Evolutionary conservation across 2,797 vertebrate species (phyloP).

Genomic region (Mormyrops boulengeri): DNA sequence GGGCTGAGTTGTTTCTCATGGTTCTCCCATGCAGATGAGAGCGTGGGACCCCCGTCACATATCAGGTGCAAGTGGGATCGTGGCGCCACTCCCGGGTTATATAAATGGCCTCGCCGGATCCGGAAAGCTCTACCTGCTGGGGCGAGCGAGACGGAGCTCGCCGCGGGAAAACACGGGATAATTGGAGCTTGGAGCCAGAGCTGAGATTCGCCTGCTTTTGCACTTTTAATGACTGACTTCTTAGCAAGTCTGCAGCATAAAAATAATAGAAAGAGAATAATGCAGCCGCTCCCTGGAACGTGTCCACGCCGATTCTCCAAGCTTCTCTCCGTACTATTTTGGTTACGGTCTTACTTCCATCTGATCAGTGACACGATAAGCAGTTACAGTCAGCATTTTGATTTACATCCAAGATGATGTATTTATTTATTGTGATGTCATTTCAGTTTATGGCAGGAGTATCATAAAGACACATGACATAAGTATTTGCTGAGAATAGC

Average conservation of each 20-base stretch:
- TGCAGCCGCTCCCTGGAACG: not conserved
- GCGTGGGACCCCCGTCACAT: not conserved
- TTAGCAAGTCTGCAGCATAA: not conserved
- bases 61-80: not conserved
- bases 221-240: constrained; percentile 2
- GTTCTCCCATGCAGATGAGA: not conserved
- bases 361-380: not conserved
- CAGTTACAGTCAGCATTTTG: not conserved
- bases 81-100: not conserved
- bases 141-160: not conserved
- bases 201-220: not conserved
- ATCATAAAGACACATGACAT: not conserved
- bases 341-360: not conserved
- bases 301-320: not conserved
- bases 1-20: not conserved
- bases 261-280: not conserved
- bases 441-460: not conserved
- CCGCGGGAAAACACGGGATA: not conserved
- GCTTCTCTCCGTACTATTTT: not conserved
- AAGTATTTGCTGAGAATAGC: not conserved
- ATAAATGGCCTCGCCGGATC: not conserved
- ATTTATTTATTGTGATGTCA: not conserved
- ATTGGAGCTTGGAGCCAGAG: not conserved
- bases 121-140: not conserved
- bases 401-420: not conserved